Conservation (phyloP, 2,797 vertebrate genomes). For the Sternotherus odoratus region DNA sequence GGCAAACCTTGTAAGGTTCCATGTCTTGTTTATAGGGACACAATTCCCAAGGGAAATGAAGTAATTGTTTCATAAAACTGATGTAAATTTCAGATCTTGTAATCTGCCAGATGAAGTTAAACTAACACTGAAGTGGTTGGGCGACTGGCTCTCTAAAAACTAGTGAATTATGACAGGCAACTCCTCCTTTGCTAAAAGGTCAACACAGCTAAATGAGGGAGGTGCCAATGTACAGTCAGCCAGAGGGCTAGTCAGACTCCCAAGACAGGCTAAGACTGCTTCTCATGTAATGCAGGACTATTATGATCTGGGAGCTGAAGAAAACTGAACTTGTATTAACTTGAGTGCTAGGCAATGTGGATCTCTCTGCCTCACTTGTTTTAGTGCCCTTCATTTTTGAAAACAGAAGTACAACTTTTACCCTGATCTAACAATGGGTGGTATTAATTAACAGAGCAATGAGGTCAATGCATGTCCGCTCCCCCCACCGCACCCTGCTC, state of each 20-base stretch:
- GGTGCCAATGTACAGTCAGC: rapidly evolving
- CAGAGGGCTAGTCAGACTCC: background rate
- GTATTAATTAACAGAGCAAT: background rate
- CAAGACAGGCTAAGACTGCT: conserved; percentile 19
- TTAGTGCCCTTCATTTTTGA: background rate
- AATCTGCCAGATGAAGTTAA: background rate
- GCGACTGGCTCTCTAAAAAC: background rate
- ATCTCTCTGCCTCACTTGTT: background rate
- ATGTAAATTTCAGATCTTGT: background rate
- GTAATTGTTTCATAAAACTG: background rate
- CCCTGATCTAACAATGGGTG: background rate
- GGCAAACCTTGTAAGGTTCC: rapidly evolving
- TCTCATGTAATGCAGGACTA: background rate
- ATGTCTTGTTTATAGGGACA: conserved; percentile 31
- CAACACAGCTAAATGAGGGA: background rate
- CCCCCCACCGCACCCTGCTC: too few relatives aligned
- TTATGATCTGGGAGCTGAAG: conserved; percentile 35
- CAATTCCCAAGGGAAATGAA: background rate
- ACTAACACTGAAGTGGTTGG: background rate
- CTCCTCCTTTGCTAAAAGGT: rapidly evolving
- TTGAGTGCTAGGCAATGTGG: background rate
- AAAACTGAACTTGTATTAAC: conserved; percentile 43
- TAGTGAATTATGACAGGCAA: background rate
- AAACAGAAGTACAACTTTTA: background rate
- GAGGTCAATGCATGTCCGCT: too few relatives aligned